These are phyloP conservation scores for Nyctereutes procyonoides DNA, from an alignment of 2,113 vertebrate species.

Conservation along the genomic window DNA sequence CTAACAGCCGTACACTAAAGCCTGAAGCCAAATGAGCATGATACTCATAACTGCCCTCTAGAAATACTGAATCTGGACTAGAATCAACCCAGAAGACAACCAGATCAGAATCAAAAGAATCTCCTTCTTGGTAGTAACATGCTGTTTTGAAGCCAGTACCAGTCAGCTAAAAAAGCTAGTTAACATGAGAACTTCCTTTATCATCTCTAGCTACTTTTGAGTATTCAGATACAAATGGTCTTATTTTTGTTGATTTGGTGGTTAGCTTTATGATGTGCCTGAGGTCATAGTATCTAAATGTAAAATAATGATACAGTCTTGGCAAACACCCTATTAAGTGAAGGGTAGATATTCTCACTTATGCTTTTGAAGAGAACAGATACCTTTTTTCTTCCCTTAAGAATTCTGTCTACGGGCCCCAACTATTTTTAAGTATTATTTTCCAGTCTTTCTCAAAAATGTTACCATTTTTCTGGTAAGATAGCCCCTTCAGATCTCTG, in stretches of 20 bases:
- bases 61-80: not conserved
- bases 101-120: not conserved
- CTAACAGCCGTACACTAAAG: not conserved
- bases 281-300: conserved; percentile 34
- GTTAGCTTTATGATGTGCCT: conserved; percentile 48
- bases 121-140: not conserved
- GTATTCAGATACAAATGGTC: conserved; percentile 67
- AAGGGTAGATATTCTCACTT: not conserved
- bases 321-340: conserved; percentile 1
- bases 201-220: conserved; percentile 52
- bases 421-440: conserved; percentile 21
- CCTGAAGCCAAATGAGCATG: not conserved
- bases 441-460: conserved; percentile 13
- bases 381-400: not conserved
- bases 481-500: not conserved
- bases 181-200: conserved; percentile 16
- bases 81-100: not conserved
- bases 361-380: conserved; percentile 38
- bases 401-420: not conserved
- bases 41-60: not conserved
- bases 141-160: not conserved
- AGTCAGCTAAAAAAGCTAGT: not conserved
- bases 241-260: conserved; percentile 44
- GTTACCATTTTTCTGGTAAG: conserved; percentile 37
- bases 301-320: conserved; percentile 35